Base-by-base conservation (phyloP, 2,888 invertebrate genomes). In the Beris morrisii region DNA sequence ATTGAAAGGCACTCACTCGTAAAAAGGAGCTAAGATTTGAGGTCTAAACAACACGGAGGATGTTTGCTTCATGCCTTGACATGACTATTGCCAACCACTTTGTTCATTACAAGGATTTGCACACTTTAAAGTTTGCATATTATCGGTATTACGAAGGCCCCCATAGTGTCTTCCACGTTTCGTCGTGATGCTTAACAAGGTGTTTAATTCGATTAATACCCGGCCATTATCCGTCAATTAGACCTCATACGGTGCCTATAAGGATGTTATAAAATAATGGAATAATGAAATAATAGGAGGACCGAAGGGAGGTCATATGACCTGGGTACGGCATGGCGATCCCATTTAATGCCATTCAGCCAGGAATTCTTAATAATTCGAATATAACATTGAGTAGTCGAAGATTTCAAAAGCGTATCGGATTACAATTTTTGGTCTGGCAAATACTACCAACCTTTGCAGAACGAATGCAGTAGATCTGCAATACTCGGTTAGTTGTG, bases 141-240 rank as follows among this genome's bases (percentile, higher is more conserved):
- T 7, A 38, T 7, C 9, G 38, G 7, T 5, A 38, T 7, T 38
- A 3, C 9, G 9, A 38, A 38, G 1, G 38, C 38, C 38, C 38
- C 38, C 9, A 38, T 38, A 38, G 2, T 38, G 38, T 38, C 38
- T 38, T 38, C 22, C 15, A n/a, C 38, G 50, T 61, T 59, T 43
- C 22, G 61, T 61, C 38, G 55, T 31, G 64, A 56, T 15, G 15
- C 15, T 46, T 32, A 55, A 56, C 63, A 68, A 68, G 68, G 68
- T 68, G 66, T 68, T 68, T 68, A 68, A 68, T 68, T 68, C 63
- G 68, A 68, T 68, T 68, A 68, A 64, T 66, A 53, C 59, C 68
- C 64, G 32, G 66, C 65, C 58, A 68, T 68, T 68, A 68, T 68
- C 64, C 68, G 57, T 68, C 68, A 68, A 68, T 68, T 68, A 68